Conservation (phyloP, 2,113 vertebrate species). For the Epinephelus lanceolatus region DNA sequence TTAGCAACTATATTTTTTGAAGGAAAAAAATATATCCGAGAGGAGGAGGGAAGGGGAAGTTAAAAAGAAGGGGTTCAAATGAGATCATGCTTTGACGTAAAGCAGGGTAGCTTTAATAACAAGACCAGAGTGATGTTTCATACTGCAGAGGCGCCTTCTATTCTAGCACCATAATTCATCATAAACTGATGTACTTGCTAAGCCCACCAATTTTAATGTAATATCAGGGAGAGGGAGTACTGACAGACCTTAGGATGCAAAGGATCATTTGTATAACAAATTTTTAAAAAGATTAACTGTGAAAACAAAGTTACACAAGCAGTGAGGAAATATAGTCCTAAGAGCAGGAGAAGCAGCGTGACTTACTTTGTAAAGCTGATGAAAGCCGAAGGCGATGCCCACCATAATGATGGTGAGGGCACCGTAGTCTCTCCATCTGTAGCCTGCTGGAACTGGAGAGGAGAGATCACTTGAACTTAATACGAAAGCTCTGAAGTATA, state of each 20-base stretch:
- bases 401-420: slow-evolving; percentile 94
- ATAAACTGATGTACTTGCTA: slow-evolving; percentile 54
- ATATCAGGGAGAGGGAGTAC: slow-evolving; percentile 46
- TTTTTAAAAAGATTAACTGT: slow-evolving; percentile 45
- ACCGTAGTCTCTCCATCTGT: slow-evolving; percentile 96
- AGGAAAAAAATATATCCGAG: slow-evolving; percentile 46
- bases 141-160: slow-evolving; percentile 63
- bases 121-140: slow-evolving; percentile 73
- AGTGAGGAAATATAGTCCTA: neutral
- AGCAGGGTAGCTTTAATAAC: slow-evolving; percentile 72
- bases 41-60: slow-evolving; percentile 43
- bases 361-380: slow-evolving; percentile 95
- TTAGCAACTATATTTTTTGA: slow-evolving; percentile 64
- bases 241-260: slow-evolving; percentile 52
- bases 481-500: neutral
- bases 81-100: slow-evolving; percentile 79
- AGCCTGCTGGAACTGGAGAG: slow-evolving; percentile 85
- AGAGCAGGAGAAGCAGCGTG: slow-evolving; percentile 1
- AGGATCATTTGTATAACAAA: slow-evolving; percentile 36
- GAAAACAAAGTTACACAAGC: slow-evolving; percentile 32
- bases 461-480: slow-evolving; percentile 13
- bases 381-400: slow-evolving; percentile 94
- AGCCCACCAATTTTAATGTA: slow-evolving; percentile 63
- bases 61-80: slow-evolving; percentile 68
- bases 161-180: slow-evolving; percentile 61